Evolutionary conservation across 2,797 vertebrate species (phyloP), one percentile per base, ranked within the genome.

Genomic region (Distichodus sexfasciatus): DNA sequence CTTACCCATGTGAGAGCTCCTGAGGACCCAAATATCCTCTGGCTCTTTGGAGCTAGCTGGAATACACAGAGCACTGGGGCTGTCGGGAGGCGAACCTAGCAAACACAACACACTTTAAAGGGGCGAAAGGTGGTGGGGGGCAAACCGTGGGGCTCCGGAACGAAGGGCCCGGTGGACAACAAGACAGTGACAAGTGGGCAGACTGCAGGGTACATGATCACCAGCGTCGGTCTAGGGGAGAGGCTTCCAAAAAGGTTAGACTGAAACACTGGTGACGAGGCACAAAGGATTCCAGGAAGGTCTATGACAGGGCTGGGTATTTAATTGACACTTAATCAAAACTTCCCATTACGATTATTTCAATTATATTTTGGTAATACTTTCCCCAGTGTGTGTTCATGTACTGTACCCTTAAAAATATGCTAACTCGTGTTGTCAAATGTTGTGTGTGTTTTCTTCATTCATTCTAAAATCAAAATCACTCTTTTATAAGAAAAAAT

Each of bases 21-120:
- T 91, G 83, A 90, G 88, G 66, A 91, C 88, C 90, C 90, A 91
- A 80, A 91, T 85, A 79, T 91, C 88, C 86, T 90, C 81, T 21
- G 83, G 83, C 57, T 74, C 70, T 64, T 75, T 79, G 74, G 86
- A 79, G 83, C 80, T 86, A 86, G 81, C 79, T 79, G 85, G 83
- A 81, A 76, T 71, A 84, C 84, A 83, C 75, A 82, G 76, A 63
- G 41, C 47, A 71, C 80, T 83, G 15, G 84, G 77, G 73, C 80
- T 80, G 80, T 85, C 81, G 1, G 84, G 68, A 79, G 80, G 78
- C 55, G 72, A 51, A 88, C 88, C 90, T 91, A 87, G 72, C 85
- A 74, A 82, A 91, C 84, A 90, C 67, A 90, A 77, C n/a, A 89
- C 78, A 83, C 69, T 69, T 70, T 46, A 60, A 31, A 61, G 73